These are phyloP conservation scores for Ophion slaviceki DNA, from an alignment of 2,888 invertebrate genomes.

Conservation along the genomic window DNA sequence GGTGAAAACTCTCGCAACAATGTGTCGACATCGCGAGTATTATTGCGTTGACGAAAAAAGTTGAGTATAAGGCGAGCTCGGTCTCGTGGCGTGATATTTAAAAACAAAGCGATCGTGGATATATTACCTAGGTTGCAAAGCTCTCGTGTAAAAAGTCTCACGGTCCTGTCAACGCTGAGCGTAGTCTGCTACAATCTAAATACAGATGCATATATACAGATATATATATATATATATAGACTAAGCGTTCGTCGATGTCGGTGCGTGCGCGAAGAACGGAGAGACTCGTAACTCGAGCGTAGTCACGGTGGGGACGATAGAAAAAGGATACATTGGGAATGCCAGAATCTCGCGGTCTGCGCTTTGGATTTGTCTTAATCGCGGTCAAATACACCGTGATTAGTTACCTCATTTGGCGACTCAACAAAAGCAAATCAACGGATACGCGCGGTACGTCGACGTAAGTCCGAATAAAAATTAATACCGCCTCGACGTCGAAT, in stretches of 20 bases:
- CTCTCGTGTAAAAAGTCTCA: not conserved
- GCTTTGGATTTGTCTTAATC: constrained; percentile 74
- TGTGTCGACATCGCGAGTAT: constrained; percentile 29
- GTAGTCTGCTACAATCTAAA: constrained; percentile 6
- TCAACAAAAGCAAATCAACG: constrained; percentile 57
- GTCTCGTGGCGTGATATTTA: not conserved
- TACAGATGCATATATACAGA: not conserved
- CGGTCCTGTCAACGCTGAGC: constrained; percentile 10
- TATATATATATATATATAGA: not conserved
- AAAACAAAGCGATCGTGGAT: not conserved
- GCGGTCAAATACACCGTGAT: constrained; percentile 77
- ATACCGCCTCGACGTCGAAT: constrained; percentile 25
- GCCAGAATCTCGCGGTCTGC: constrained; percentile 71
- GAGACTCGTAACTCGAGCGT: constrained; percentile 4
- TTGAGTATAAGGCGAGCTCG: not conserved
- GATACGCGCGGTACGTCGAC: constrained; percentile 28
- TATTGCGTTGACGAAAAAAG: constrained; percentile 4
- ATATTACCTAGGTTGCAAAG: not conserved
- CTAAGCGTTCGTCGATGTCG: constrained; percentile 10
- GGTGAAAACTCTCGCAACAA: constrained; percentile 43
- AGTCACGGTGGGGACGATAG: not conserved
- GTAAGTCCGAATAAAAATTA: constrained; percentile 23
- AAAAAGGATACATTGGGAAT: constrained; percentile 58
- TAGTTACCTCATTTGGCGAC: constrained; percentile 74
- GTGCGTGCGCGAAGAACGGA: constrained; percentile 14